These are phyloP conservation scores for Bufo gargarizans DNA, from an alignment of 2,113 vertebrate genomes.

Conservation along the genomic window DNA sequence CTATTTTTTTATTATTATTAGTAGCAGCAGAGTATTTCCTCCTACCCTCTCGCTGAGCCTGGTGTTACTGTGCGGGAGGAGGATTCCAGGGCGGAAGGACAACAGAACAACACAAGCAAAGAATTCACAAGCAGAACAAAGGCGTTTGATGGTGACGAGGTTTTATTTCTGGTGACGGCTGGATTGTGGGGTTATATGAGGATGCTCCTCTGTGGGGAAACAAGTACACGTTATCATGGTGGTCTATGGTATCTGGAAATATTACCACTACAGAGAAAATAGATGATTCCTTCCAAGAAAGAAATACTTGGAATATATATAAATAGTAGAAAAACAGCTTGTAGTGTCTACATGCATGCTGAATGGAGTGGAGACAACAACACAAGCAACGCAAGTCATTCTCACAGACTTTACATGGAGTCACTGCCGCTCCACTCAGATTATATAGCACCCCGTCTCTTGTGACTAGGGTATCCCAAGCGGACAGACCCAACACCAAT, in stretches of 20 bases:
- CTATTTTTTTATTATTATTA: conserved; percentile 51
- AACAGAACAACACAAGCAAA: conserved; percentile 45
- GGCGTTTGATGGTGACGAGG: conserved; percentile 24
- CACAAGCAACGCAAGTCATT: too few relatives aligned
- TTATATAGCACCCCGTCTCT: too few relatives aligned
- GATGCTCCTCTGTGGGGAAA: background rate
- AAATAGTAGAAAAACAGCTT: too few relatives aligned
- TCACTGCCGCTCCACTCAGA: too few relatives aligned
- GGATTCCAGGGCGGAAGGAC: conserved; percentile 49
- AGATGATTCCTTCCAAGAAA: too few relatives aligned
- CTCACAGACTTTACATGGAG: too few relatives aligned
- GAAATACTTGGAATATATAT: background rate
- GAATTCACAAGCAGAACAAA: conserved; percentile 42
- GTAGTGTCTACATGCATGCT: too few relatives aligned
- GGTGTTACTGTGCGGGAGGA: conserved; percentile 30
- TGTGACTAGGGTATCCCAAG: too few relatives aligned
- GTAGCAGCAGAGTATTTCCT: conserved; percentile 57
- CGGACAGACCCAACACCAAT: too few relatives aligned
- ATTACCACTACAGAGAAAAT: background rate
- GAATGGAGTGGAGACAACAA: too few relatives aligned
- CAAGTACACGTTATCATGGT: background rate
- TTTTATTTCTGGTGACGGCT: conserved; percentile 38
- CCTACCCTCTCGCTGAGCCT: conserved; percentile 46
- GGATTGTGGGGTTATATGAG: background rate
- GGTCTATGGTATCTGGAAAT: background rate